Evolutionary conservation across 2,113 vertebrate genomes (phyloP).

Genomic region (Pogona vitticeps): DNA sequence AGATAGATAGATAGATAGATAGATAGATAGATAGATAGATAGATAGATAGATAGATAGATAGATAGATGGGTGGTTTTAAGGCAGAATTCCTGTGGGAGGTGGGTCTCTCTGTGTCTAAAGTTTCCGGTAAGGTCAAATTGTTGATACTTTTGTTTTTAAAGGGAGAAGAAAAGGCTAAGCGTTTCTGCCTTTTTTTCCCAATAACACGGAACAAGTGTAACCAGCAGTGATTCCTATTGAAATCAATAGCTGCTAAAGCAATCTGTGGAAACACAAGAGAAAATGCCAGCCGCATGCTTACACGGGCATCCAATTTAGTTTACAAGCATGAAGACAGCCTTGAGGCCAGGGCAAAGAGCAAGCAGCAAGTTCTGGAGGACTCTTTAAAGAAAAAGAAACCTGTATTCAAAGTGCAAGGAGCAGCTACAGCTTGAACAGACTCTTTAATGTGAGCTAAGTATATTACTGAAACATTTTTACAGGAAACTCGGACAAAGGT

Average conservation of each 20-base stretch:
- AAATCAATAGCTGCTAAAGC: constrained; percentile 21
- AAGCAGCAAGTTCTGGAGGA: not conserved
- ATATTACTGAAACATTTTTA: too few species aligned
- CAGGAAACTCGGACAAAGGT: too few species aligned
- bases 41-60: too few species aligned
- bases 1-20: too few species aligned
- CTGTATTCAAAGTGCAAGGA: too few species aligned
- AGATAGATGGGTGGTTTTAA: too few species aligned
- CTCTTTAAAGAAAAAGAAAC: too few species aligned
- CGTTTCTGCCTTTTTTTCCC: not conserved
- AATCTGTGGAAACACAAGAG: not conserved
- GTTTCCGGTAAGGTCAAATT: not conserved
- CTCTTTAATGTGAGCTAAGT: too few species aligned
- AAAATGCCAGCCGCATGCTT: not conserved
- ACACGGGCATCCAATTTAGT: not conserved
- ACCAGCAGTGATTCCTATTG: not conserved
- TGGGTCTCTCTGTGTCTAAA: not conserved
- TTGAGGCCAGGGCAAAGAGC: not conserved
- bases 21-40: too few species aligned
- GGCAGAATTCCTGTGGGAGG: not conserved
- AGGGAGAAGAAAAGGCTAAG: not conserved
- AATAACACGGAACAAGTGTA: not conserved
- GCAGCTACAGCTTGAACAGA: too few species aligned
- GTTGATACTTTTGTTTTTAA: not conserved
- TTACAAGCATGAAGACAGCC: not conserved